Evolutionary conservation across 2,113 vertebrate genomes (phyloP), one percentile per base, ranked within the genome.

Genomic region (Nothocercus julius): DNA sequence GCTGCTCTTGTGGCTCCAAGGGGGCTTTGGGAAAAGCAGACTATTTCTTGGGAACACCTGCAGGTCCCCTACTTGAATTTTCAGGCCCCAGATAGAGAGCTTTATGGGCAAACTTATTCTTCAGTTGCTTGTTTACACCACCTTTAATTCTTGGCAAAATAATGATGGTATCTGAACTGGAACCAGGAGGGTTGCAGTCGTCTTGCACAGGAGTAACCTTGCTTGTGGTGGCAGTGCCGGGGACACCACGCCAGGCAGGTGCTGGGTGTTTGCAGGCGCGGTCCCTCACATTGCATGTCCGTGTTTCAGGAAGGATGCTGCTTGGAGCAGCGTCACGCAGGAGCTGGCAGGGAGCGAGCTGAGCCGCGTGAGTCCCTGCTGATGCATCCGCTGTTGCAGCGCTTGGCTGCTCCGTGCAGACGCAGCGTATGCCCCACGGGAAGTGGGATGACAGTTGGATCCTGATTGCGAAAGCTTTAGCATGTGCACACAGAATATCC

Each of bases 261-360:
- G n/a, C 12, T 32, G 49, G 21, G 5, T 49, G 18, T 74, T 72
- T 53, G 81, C 18, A 67, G 62, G 34, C 53, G 6, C 13, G 20
- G 32, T 51, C n/a, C 17, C 73, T 85, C 28, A 32, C 34, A 9
- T 25, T 72, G 63, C 63, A 27, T n/a, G 34, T 54, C 44, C 3
- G 0, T 45, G 13, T 68, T 82, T 73, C 32, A 40, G 90, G 67
- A 53, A 30, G 13, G 77, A 22, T 58, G 11, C 7, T 11, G 20
- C 45, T 85, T 0, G 1, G 38, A 3, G 1, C 2, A 3, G 40
- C 32, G 53, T 49, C 87, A n/a, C 3, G 2, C 38, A 61, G 22
- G 17, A 1, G 4, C 70, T 64, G 66, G 66, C 11, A 38, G 34
- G 59, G 59, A 78, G 45, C 59, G 22, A 81, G 69, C 47, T 40